A percentile compares a stretch with the other conserved stretches of the same genome.
Conservation (phyloP, 2,113 vertebrate genomes). For the Clarias macrocephalus region DNA sequence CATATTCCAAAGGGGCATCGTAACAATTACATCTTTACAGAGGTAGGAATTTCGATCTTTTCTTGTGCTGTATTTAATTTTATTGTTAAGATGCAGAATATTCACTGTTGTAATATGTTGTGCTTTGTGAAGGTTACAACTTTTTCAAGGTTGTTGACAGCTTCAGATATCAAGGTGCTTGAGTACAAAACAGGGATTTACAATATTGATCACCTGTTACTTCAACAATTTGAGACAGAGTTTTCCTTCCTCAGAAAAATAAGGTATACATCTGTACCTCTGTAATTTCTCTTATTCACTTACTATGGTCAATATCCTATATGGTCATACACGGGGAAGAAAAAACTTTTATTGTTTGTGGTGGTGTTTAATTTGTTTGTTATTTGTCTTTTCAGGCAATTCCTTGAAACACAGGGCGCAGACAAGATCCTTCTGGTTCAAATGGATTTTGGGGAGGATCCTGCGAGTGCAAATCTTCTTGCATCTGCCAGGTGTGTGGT, state of each 20-base stretch:
- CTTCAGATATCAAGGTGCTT: constrained; percentile 73
- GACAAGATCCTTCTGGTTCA: constrained; percentile 87
- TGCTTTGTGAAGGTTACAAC: constrained; percentile 82
- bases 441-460: constrained; percentile 81
- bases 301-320: not conserved
- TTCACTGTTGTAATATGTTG: not conserved
- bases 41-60: constrained; percentile 71
- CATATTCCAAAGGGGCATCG: constrained; percentile 53
- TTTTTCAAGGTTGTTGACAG: constrained; percentile 90
- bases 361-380: not conserved
- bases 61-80: constrained; percentile 57
- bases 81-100: not conserved
- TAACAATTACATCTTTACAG: constrained; percentile 71
- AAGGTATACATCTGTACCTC: constrained; percentile 69
- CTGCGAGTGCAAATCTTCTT: constrained; percentile 79
- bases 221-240: constrained; percentile 94
- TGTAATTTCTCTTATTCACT: not conserved
- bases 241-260: constrained; percentile 86
- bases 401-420: constrained; percentile 61
- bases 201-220: constrained; percentile 75
- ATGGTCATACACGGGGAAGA: not conserved
- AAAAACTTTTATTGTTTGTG: not conserved
- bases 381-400: constrained; percentile 66
- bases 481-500: constrained; percentile 88
- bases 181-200: constrained; percentile 50